Evolutionary conservation across 2,888 invertebrate genomes (phyloP).

Genomic region (Carabus problematicus): DNA sequence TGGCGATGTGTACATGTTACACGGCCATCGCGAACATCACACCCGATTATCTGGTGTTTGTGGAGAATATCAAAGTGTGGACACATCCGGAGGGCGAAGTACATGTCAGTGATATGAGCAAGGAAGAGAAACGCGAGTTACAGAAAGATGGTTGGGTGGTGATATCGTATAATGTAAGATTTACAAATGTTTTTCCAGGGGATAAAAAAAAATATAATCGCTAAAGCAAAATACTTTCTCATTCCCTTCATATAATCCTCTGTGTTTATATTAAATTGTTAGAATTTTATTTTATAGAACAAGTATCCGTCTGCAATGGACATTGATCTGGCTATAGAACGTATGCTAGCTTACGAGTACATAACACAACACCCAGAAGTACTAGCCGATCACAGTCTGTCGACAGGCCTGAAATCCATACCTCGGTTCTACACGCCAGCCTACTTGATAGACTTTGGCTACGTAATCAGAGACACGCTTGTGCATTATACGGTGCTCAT

Average conservation of each 20-base stretch:
- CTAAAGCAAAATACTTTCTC: too few species aligned
- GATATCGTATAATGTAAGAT: conserved; percentile 49
- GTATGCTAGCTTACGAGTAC: conserved; percentile 61
- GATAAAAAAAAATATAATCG: background rate
- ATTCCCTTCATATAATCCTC: too few species aligned
- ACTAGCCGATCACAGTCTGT: conserved; percentile 51
- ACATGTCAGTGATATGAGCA: conserved; percentile 31
- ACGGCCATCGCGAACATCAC: conserved; percentile 61
- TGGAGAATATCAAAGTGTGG: conserved; percentile 48
- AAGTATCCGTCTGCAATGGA: conserved; percentile 64
- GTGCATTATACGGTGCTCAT: conserved; percentile 61
- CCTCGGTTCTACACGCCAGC: conserved; percentile 62
- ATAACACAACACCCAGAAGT: conserved; percentile 59
- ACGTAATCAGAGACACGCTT: conserved; percentile 61
- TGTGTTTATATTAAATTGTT: too few species aligned
- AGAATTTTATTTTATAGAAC: conserved; percentile 56
- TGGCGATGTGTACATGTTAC: conserved; percentile 54
- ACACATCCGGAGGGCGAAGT: conserved; percentile 41
- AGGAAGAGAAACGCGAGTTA: conserved; percentile 41
- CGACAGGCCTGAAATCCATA: conserved; percentile 56
- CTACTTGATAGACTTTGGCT: conserved; percentile 66
- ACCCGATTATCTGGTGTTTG: conserved; percentile 57
- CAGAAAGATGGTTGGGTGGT: conserved; percentile 54
- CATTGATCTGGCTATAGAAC: conserved; percentile 68
- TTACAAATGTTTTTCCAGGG: conserved; percentile 6